Evolutionary conservation across 2,113 vertebrate genomes (phyloP).

Genomic region (Gobius niger): DNA sequence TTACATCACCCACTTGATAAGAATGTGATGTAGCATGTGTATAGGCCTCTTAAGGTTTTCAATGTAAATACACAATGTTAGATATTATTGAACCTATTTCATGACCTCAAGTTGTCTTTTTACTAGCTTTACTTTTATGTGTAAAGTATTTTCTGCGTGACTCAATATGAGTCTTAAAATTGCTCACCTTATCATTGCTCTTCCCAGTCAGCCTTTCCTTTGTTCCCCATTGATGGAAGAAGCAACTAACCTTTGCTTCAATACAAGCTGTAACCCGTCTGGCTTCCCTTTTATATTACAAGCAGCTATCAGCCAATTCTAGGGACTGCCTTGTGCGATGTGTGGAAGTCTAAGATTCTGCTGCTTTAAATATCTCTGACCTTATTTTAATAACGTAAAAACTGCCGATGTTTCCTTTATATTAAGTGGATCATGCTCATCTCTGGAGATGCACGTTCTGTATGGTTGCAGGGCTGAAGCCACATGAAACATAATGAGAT

Average conservation of each 20-base stretch:
- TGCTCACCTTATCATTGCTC: neutral
- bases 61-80: too few species aligned
- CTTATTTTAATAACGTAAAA: constrained; percentile 34
- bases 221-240: constrained; percentile 1
- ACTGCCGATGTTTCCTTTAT: constrained; percentile 35
- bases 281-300: constrained; percentile 27
- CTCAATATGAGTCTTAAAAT: neutral
- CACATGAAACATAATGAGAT: constrained; percentile 24
- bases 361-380: constrained; percentile 40
- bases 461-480: constrained; percentile 19
- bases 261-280: neutral
- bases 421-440: constrained; percentile 23
- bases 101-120: too few species aligned
- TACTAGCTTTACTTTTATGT: neutral
- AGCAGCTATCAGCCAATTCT: constrained; percentile 8
- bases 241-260: constrained; percentile 41
- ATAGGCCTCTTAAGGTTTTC: too few species aligned
- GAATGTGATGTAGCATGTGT: too few species aligned
- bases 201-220: constrained; percentile 10
- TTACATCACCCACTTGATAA: too few species aligned
- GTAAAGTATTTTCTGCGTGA: neutral
- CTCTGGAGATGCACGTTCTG: constrained; percentile 16
- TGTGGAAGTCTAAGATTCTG: constrained; percentile 25
- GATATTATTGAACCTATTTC: too few species aligned
- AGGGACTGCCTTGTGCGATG: constrained; percentile 8